These are phyloP conservation scores for Glaucidium brasilianum DNA, from an alignment of 2,113 vertebrate genomes.

Conservation along the genomic window DNA sequence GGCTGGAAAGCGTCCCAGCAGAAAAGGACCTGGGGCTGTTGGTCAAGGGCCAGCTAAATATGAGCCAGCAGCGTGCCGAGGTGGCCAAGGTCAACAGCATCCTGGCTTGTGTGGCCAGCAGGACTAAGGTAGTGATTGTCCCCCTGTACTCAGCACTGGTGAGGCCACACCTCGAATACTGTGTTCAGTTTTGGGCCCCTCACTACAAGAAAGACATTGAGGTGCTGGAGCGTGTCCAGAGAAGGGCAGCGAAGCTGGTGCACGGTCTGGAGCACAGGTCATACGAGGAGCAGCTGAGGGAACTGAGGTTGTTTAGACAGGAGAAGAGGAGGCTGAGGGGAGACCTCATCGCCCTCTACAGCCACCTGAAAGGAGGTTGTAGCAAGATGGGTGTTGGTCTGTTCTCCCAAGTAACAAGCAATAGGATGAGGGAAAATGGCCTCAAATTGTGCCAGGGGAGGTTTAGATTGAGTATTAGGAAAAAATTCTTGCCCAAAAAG, in stretches of 20 bases:
- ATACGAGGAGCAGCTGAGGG: background rate
- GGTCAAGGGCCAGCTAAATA: no score
- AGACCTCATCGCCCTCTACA: background rate
- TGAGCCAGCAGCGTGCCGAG: no score
- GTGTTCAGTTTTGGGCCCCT: background rate
- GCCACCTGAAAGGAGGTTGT: background rate
- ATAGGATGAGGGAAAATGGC: background rate
- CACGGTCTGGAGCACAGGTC: background rate
- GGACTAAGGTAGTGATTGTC: background rate
- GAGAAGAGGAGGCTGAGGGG: background rate
- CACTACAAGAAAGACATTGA: background rate
- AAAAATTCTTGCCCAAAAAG: background rate
- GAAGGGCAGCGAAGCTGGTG: accelerated
- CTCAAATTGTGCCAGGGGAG: background rate
- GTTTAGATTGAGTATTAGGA: background rate
- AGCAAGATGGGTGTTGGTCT: background rate
- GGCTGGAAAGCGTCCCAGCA: background rate
- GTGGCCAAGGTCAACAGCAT: no score
- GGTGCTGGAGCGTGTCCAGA: accelerated
- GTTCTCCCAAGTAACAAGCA: background rate
- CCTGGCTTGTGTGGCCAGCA: background rate
- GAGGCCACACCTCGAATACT: accelerated
- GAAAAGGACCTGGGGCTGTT: background rate
- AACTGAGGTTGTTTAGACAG: background rate
- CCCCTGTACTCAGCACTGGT: accelerated